Base-by-base conservation (phyloP, 2,113 vertebrate species). In the Microcebus griseorufus region DNA sequence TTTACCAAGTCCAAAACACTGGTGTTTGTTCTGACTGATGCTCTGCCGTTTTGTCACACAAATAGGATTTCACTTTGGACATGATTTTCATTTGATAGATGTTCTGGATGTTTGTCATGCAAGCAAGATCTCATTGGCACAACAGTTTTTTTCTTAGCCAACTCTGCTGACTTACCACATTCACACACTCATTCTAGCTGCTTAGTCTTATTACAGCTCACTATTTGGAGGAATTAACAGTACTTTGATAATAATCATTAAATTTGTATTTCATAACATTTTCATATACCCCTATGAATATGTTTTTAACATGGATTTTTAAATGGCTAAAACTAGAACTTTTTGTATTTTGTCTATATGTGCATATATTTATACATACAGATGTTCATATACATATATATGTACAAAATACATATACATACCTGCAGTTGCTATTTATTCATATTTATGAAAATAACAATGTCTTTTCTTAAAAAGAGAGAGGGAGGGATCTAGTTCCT, bases 31-130 rank as follows among this genome's bases (percentile, higher is more conserved):
- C 86, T 79, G 45, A 75, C 29, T 51, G 42, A 53, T 76, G 45
- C 45, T 86, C 73, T 80, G 42, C 9, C 94, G 25, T 96, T 96
- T 97, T 93, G 70, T 88, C 70, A 93, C 76, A 75, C 89, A 97
- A 97, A 97, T 76, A 87, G 69, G 60, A 90, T 97, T 97, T 95
- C n/a, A n/a, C 55, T 93, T 51, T 51, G 58, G 80, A 80, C 93
- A 92, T 55, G 53, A 60, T 96, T 97, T 94, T 92, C 96, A 97
- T 93, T 96, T 97, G 87, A 92, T 94, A 85, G 39, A 90, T 88
- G 51, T 76, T 87, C 78, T 86, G 45, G 67, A 64, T 79, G 83
- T 91, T 96, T 80, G 72, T 96, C 82, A 89, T 92, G 55, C 67
- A 85, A 96, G 86, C 13, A 75, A 79, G 62, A 80, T 37, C 62